A percentile compares a stretch with the other conserved stretches of the same genome.
Evolutionary conservation across 2,888 invertebrate genomes (phyloP).

Genomic region (Eledona agricola): DNA sequence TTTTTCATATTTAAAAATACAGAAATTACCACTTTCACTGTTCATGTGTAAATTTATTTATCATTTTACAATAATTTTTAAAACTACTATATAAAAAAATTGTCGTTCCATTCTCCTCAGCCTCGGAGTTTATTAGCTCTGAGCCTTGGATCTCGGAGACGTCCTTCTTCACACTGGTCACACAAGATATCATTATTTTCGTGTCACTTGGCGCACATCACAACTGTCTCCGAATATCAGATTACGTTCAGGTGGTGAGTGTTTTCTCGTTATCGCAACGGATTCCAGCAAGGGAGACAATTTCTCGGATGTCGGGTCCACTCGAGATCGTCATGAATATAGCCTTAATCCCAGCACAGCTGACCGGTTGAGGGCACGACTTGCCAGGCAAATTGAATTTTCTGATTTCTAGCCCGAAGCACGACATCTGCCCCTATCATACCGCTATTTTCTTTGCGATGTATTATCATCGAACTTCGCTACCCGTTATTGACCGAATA

Average conservation of each 20-base stretch:
- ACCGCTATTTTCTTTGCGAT: conserved; percentile 21
- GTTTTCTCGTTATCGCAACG: conserved; percentile 31
- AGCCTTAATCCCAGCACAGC: conserved; percentile 42
- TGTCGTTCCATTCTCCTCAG: too few relatives aligned
- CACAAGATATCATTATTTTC: conserved; percentile 20
- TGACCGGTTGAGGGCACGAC: conserved; percentile 43
- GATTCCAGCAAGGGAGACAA: conserved; percentile 35
- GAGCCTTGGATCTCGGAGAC: too few relatives aligned
- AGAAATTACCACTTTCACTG: too few relatives aligned
- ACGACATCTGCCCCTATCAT: conserved; percentile 41
- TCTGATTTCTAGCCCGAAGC: conserved; percentile 47
- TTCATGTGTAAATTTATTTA: too few relatives aligned
- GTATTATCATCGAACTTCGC: conserved; percentile 14
- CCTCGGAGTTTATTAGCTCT: too few relatives aligned
- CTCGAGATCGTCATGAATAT: conserved; percentile 42
- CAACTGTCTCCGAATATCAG: conserved; percentile 26
- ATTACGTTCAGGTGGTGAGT: conserved; percentile 36
- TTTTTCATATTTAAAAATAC: too few relatives aligned
- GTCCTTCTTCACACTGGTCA: conserved; percentile 1
- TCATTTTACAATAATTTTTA: too few relatives aligned
- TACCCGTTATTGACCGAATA: conserved; percentile 12
- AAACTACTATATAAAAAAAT: too few relatives aligned
- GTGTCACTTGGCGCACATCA: conserved; percentile 13
- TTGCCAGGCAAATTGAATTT: conserved; percentile 49
- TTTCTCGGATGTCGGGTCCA: conserved; percentile 44